These are phyloP conservation scores for Linurgus olivaceus DNA, from an alignment of 2,797 vertebrate species.

Conservation along the genomic window DNA sequence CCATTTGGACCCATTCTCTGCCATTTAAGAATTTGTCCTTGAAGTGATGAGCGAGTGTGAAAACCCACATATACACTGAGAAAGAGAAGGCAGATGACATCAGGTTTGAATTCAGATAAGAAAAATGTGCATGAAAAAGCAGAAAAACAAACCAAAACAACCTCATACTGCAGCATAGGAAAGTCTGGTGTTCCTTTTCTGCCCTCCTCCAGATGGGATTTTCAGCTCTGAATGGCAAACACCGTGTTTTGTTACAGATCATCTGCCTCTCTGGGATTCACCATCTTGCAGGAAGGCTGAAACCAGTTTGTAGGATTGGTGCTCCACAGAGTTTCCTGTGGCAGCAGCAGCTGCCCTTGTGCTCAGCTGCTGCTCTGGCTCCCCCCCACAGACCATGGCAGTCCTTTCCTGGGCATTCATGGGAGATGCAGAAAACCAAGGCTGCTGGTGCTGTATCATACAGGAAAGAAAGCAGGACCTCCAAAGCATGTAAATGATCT, in stretches of 20 bases:
- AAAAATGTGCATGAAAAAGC: not conserved
- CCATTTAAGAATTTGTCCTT: not conserved
- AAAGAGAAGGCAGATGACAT: not conserved
- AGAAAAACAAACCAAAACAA: not conserved
- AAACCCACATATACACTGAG: not conserved
- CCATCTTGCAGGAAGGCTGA: not conserved
- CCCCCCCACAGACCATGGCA: accelerated
- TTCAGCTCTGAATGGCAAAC: accelerated
- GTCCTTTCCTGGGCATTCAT: not conserved
- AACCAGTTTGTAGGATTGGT: not conserved
- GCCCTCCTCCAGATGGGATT: not conserved
- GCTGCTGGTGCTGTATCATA: not conserved
- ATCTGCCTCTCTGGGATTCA: not conserved
- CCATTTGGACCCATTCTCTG: not conserved
- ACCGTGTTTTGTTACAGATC: not conserved
- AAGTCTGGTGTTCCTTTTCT: not conserved
- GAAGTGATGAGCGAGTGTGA: not conserved
- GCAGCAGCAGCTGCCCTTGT: not conserved
- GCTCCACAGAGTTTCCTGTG: not conserved
- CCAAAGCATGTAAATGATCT: not conserved
- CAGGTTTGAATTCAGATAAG: slow-evolving; percentile 12
- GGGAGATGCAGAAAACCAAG: accelerated
- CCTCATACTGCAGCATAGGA: not conserved
- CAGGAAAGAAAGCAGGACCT: not conserved
- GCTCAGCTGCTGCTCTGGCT: not conserved